A percentile compares a stretch with the other conserved stretches of the same genome.
Conservation (phyloP, 2,113 vertebrate species). For the Zosterops borbonicus region DNA sequence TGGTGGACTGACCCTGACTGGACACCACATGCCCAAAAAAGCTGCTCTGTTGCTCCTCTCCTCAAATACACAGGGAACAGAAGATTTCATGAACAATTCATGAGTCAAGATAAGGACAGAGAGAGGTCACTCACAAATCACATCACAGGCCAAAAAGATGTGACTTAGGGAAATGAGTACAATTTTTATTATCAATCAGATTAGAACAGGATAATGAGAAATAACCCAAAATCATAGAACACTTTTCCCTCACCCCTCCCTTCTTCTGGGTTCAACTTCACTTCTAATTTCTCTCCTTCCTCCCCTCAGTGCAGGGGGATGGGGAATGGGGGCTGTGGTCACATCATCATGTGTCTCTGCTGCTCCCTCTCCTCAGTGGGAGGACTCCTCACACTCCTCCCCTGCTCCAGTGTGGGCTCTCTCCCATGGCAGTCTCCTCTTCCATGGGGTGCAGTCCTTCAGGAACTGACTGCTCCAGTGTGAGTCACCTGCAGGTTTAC, state of each 20-base stretch:
- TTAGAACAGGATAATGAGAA: neutral
- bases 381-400: neutral
- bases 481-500: neutral
- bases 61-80: neutral
- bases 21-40: neutral
- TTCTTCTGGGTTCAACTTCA: neutral
- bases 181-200: neutral
- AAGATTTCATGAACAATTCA: neutral
- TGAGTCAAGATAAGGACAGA: neutral
- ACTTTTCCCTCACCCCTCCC: neutral
- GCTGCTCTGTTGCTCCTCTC: neutral
- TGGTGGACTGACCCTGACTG: neutral
- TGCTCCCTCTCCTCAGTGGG: neutral
- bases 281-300: neutral
- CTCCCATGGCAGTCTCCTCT: neutral
- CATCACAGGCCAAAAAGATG: neutral
- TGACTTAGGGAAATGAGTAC: neutral
- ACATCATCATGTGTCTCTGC: neutral
- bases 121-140: neutral
- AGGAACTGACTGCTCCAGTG: neutral
- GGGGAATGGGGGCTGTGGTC: neutral
- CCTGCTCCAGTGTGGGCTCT: rapidly evolving
- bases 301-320: neutral
- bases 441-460: neutral
- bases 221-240: neutral